These are phyloP conservation scores for Hyles lineata DNA, from an alignment of 2,888 invertebrate genomes.

Conservation along the genomic window DNA sequence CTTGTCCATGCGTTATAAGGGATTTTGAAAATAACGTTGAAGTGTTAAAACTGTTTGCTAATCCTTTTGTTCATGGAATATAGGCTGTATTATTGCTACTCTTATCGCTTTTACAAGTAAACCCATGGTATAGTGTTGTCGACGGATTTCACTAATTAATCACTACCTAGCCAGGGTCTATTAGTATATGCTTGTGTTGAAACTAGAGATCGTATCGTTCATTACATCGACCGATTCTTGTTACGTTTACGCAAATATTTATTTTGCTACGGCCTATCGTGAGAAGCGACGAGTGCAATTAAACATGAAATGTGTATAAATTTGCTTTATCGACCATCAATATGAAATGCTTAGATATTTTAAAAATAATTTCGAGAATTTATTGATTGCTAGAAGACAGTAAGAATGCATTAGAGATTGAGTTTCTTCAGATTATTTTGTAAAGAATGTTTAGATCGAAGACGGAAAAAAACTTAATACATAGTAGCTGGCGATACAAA, in stretches of 20 bases:
- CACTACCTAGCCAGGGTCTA: constrained; percentile 3
- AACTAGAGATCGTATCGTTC: constrained; percentile 23
- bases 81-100: too few species aligned
- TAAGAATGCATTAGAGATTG: neutral
- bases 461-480: neutral
- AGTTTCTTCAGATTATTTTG: neutral
- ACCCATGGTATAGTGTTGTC: neutral
- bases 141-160: constrained; percentile 18
- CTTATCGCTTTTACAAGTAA: neutral
- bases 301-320: constrained; percentile 17
- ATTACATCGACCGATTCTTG: constrained; percentile 29
- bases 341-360: neutral
- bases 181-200: constrained; percentile 4
- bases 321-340: constrained; percentile 11
- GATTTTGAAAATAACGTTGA: too few species aligned
- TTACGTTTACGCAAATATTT: constrained; percentile 33
- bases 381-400: neutral
- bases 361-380: neutral
- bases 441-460: neutral
- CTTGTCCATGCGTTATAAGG: too few species aligned
- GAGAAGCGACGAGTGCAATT: constrained; percentile 27
- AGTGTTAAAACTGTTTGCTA: too few species aligned
- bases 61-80: too few species aligned
- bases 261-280: constrained; percentile 25
- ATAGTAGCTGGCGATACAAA: neutral